phyloP scores from a whole-genome alignment of 2,797 vertebrate species.

The Yasuhikotakia modesta region DNA sequence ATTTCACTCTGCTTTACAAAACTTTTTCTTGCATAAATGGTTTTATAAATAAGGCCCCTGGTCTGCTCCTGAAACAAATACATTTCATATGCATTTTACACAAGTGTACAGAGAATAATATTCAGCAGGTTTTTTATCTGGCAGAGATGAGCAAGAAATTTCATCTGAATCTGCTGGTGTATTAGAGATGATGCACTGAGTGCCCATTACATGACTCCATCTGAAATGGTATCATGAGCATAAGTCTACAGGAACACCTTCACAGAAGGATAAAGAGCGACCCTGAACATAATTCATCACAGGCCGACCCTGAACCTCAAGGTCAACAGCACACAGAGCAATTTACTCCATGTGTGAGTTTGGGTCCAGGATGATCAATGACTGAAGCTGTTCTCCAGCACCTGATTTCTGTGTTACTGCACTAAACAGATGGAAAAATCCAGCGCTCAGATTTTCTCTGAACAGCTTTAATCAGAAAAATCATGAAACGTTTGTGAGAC shows the following conservation, averaged over 20 bases:
- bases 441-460: background rate
- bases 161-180: constrained; percentile 18
- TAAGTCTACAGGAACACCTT: constrained; percentile 10
- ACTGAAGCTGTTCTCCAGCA: background rate
- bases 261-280: constrained; percentile 27
- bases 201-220: constrained; percentile 44
- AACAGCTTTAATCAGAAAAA: background rate
- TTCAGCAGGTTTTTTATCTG: background rate
- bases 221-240: constrained; percentile 14
- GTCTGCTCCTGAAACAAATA: too few relatives aligned
- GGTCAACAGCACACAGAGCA: background rate
- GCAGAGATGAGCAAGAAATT: too few relatives aligned
- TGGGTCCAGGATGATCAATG: constrained; percentile 36
- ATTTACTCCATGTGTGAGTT: background rate
- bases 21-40: too few relatives aligned
- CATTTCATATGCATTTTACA: background rate
- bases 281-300: constrained; percentile 33
- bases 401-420: background rate
- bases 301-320: constrained; percentile 21
- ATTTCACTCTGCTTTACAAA: too few relatives aligned
- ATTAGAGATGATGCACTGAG: constrained; percentile 69
- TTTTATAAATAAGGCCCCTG: too few relatives aligned
- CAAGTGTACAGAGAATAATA: background rate
- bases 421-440: background rate
- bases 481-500: background rate